Evolutionary conservation across 92 coral and sea anemone genomes (phyloP).

Genomic region (Hydrozoanthus gracilis): DNA sequence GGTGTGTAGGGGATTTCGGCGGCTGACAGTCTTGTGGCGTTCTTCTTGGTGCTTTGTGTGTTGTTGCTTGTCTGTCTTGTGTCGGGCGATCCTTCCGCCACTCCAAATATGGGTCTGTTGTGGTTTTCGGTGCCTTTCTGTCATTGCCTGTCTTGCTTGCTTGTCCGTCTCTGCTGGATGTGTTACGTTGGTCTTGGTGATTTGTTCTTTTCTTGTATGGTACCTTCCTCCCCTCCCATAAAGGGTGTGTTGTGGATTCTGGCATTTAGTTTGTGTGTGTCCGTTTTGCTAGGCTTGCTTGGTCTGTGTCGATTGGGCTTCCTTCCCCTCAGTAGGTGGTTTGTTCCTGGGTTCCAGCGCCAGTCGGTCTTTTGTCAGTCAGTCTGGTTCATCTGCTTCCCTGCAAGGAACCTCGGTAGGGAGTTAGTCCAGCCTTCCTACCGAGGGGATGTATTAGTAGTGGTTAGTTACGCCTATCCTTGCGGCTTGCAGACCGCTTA

Average conservation of each 20-base stretch:
- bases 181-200: not conserved
- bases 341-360: not conserved
- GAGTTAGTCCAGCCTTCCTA: not conserved
- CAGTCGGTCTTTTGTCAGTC: not conserved
- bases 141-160: not conserved
- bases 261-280: not conserved
- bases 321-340: not conserved
- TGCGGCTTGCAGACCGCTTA: not conserved
- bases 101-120: not conserved
- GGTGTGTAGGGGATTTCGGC: slow-evolving; percentile 17
- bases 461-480: not conserved
- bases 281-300: not conserved
- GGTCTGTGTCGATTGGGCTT: not conserved
- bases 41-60: not conserved
- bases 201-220: not conserved
- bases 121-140: not conserved
- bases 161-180: not conserved
- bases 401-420: not conserved
- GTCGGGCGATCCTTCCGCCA: not conserved
- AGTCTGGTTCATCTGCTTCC: not conserved
- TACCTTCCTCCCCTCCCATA: slow-evolving; percentile 4
- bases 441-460: not conserved
- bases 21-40: no score
- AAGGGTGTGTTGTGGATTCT: not conserved
- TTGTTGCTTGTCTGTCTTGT: not conserved